Evolutionary conservation across 1,140 invertebrate genomes (phyloP), one percentile per base, ranked within the genome.

Genomic region (Pemphigus obesinymphae): DNA sequence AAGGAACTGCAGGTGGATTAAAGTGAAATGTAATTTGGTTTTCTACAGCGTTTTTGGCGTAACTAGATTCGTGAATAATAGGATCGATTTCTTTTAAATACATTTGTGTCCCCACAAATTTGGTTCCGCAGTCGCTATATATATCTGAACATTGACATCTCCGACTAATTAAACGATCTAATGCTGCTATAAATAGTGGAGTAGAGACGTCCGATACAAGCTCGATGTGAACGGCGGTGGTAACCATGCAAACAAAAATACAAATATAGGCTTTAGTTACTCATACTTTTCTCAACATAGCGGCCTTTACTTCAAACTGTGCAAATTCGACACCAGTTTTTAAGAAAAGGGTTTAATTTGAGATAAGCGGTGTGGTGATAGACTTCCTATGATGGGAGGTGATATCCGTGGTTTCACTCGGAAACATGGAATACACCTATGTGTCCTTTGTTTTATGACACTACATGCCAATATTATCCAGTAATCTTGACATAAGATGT

Each of bases 211-310:
- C 87, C 0, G 87, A 31, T 80, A 89, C 88, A 8, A 89, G 4
- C 11, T 58, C 53, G 0, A 80, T 81, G 82, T 88, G 88, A 26
- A 88, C 81, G 1, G 87, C 88, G 63, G 85, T 85, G 2, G 87
- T 87, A 1, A 83, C 63, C 23, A 88, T 85, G 73, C 87, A 89
- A 7, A 88, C 85, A 82, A 89, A 89, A 11, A 89, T 2, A 31
- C 84, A 85, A 8, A 88, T 72, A 82, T 88, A 89, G 1, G 83
- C 85, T 82, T 89, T 89, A 0, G 43, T 53, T 37, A 40, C 5
- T 10, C 50, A 8, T 20, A 81, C 10, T 68, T 78, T 20, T 31
- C 50, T 20, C 7, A 23, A 20, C 15, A 15, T 20, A 26, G 20
- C 20, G 0, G 43, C 58, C 23, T 48, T 58, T 1, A 84, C 53